Evolutionary conservation across 2,888 invertebrate genomes (phyloP).

Genomic region (Ophion obscuratus): DNA sequence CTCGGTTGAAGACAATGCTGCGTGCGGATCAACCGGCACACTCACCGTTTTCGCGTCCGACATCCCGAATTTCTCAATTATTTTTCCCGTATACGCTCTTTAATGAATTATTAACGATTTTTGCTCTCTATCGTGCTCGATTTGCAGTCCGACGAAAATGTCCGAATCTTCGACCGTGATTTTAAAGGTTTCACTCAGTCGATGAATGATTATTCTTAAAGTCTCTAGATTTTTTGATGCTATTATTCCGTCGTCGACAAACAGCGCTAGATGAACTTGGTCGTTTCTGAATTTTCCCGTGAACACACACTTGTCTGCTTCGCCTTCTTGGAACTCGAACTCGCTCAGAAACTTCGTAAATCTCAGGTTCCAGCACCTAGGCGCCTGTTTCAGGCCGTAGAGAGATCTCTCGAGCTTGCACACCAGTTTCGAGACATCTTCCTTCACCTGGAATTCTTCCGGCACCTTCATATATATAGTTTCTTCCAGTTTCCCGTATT

Average conservation of each 20-base stretch:
- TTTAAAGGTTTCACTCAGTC: conserved; percentile 17
- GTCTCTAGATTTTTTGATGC: conserved; percentile 9
- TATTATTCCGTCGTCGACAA: conserved; percentile 46
- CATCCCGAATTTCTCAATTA: conserved; percentile 9
- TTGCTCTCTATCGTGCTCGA: conserved; percentile 2
- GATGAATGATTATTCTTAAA: background rate
- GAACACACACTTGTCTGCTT: conserved; percentile 57
- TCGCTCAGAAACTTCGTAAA: background rate
- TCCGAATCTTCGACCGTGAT: conserved; percentile 29
- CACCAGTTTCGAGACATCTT: background rate
- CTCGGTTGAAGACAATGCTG: background rate
- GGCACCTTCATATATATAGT: conserved; percentile 63
- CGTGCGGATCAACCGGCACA: conserved; percentile 11
- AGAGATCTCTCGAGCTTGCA: conserved; percentile 54
- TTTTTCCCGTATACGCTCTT: background rate
- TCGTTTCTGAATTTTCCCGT: conserved; percentile 9
- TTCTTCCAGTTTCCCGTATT: too few species aligned
- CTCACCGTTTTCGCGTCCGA: background rate
- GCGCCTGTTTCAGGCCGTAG: conserved; percentile 62
- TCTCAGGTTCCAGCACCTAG: background rate
- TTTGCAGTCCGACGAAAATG: conserved; percentile 34
- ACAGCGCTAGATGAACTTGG: conserved; percentile 43
- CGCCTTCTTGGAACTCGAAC: background rate
- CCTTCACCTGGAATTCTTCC: conserved; percentile 30
- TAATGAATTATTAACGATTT: conserved; percentile 16